Evolutionary conservation across 2,888 invertebrate species (phyloP), one percentile per base, ranked within the genome.

Genomic region (Mellilla xanthometata): DNA sequence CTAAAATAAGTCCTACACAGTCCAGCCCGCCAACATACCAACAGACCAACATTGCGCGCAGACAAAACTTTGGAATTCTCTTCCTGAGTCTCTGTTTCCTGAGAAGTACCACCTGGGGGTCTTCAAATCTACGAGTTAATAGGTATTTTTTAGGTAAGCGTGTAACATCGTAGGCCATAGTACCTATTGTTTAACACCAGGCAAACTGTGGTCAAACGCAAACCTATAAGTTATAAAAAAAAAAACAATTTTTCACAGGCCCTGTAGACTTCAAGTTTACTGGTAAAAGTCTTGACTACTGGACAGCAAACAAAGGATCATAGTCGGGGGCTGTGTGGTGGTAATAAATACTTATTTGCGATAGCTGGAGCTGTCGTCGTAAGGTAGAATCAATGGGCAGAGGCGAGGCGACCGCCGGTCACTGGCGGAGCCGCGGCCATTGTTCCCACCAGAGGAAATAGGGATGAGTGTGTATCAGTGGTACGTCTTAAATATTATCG

Each of bases 341-440:
- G 72, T 78, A 82, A 86, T 87, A 87, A 87, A 87, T 83, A 84
- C 73, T 76, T 85, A 85, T 83, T 83, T 81, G 81, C 79, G 76
- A 79, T 80, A 81, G 75, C 75, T 69, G 69, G 68, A 76, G 73
- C 80, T 85, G 87, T 87, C 88, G 76, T 87, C 86, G 75, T 86
- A 87, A 86, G 77, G 76, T 85, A 83, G 87, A 87, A 88, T 87
- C 88, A 87, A 75, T 67, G 77, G 39, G 67, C 72, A 71, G 74
- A 72, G 71, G 66, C 73, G 67, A 72, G 70, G 56, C 68, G 57
- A 61, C 66, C 11, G 19, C 6, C 68, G 68, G 71, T 73, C 69
- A 61, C 63, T 36, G 19, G 4, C 31, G 33, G 63, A 41, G 82
- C 86, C 72, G 51, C 55, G 57, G 76, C 86, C 83, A 73, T 81